phyloP scores from a whole-genome alignment of 2,888 invertebrate species.

The Carterocephalus palaemon region DNA sequence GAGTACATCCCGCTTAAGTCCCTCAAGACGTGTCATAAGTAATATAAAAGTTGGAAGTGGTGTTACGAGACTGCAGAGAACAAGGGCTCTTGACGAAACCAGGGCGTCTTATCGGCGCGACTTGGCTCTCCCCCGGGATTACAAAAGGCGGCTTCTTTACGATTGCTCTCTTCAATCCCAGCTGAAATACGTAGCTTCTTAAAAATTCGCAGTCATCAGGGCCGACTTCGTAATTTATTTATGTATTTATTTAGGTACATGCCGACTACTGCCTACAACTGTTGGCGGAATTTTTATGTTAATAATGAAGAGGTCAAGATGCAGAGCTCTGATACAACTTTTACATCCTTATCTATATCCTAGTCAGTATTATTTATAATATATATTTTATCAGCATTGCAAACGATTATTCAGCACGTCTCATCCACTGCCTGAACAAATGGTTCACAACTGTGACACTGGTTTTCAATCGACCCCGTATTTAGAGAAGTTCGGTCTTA shows the following conservation, averaged over 20 bases:
- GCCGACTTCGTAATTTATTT: background rate
- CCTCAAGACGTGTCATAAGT: slow-evolving; percentile 41
- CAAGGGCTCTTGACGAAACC: slow-evolving; percentile 49
- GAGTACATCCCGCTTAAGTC: slow-evolving; percentile 32
- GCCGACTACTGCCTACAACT: no score
- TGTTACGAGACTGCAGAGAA: slow-evolving; percentile 38
- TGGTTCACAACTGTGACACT: no score
- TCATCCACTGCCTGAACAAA: no score
- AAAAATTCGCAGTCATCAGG: slow-evolving; percentile 4
- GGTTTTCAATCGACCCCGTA: no score
- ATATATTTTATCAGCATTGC: no score
- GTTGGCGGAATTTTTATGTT: no score
- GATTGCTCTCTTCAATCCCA: slow-evolving; percentile 17
- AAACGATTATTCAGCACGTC: no score
- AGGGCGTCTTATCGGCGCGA: slow-evolving; percentile 53
- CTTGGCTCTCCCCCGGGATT: slow-evolving; percentile 26
- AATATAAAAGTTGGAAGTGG: slow-evolving; percentile 48
- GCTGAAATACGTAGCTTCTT: slow-evolving; percentile 9
- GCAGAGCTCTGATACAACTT: no score
- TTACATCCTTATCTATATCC: no score
- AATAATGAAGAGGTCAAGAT: no score
- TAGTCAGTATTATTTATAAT: no score
- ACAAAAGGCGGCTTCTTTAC: slow-evolving; percentile 19
- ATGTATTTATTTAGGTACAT: slow-evolving; percentile 13
- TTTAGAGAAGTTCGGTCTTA: no score